phyloP scores from a whole-genome alignment of 2,888 invertebrate species.

The Brachypalpus laphriformis region DNA sequence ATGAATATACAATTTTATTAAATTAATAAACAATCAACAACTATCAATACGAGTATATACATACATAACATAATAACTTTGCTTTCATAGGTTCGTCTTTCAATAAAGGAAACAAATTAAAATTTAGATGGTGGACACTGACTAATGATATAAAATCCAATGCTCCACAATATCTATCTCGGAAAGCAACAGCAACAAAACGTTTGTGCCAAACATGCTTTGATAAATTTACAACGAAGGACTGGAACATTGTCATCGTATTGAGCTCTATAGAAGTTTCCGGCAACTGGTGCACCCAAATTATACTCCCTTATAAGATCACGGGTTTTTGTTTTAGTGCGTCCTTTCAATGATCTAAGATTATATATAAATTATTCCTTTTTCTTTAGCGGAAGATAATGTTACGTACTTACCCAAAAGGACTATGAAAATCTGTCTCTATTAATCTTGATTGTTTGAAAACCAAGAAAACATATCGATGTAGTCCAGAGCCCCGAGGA shows the following conservation, averaged over 20 bases:
- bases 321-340: conserved; percentile 86
- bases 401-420: conserved; percentile 19
- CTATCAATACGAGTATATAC: too few relatives aligned
- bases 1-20: too few relatives aligned
- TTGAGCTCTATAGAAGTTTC: conserved; percentile 79
- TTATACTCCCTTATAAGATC: conserved; percentile 91
- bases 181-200: not conserved
- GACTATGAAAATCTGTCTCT: conserved; percentile 1
- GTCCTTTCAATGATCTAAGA: conserved; percentile 77
- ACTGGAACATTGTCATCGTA: conserved; percentile 83
- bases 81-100: too few relatives aligned
- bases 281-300: conserved; percentile 85
- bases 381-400: not conserved
- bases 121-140: too few relatives aligned
- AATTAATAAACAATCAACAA: too few relatives aligned
- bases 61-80: too few relatives aligned
- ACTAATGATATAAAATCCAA: too few relatives aligned
- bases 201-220: not conserved
- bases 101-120: too few relatives aligned
- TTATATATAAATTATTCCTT: not conserved
- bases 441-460: conserved; percentile 85
- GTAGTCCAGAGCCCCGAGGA: conserved; percentile 85
- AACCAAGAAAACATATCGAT: conserved; percentile 88
- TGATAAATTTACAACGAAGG: conserved; percentile 73
- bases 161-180: too few relatives aligned